Evolutionary conservation across 2,888 invertebrate genomes (phyloP).

Genomic region (Myopa tessellatipennis): DNA sequence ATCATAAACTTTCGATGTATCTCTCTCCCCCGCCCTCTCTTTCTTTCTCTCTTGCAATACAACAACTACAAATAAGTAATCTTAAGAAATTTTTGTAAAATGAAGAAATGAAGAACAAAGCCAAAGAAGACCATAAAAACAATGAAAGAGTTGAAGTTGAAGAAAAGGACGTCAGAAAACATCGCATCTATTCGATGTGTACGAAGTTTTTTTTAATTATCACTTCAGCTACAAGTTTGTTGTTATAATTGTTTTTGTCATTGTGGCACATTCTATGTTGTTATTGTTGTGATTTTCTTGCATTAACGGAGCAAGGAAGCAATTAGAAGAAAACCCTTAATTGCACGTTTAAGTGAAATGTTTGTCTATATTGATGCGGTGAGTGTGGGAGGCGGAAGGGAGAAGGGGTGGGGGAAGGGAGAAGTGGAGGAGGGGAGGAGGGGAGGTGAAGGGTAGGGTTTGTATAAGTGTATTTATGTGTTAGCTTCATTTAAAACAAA

Average conservation of each 20-base stretch:
- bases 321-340: constrained; percentile 30
- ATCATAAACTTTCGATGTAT: too few relatives aligned
- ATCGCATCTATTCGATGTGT: constrained; percentile 2
- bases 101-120: not conserved
- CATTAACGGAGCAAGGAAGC: constrained; percentile 22
- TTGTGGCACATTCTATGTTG: not conserved
- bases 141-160: not conserved
- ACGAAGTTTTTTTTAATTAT: constrained; percentile 18
- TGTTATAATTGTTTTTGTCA: not conserved
- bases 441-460: not conserved
- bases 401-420: not conserved
- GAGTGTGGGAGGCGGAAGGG: not conserved
- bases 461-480: constrained; percentile 13
- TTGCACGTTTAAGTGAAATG: constrained; percentile 27
- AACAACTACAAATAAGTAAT: too few relatives aligned
- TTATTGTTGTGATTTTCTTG: not conserved
- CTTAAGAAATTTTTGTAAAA: too few relatives aligned
- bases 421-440: not conserved
- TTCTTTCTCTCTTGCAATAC: too few relatives aligned
- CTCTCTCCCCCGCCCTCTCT: too few relatives aligned
- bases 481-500: constrained; percentile 3
- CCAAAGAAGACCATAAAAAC: not conserved
- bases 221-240: constrained; percentile 2
- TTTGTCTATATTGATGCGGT: not conserved
- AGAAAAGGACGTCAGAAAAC: not conserved